Base-by-base conservation (phyloP, 2,113 vertebrate species). In the Coptodon rendalli region DNA sequence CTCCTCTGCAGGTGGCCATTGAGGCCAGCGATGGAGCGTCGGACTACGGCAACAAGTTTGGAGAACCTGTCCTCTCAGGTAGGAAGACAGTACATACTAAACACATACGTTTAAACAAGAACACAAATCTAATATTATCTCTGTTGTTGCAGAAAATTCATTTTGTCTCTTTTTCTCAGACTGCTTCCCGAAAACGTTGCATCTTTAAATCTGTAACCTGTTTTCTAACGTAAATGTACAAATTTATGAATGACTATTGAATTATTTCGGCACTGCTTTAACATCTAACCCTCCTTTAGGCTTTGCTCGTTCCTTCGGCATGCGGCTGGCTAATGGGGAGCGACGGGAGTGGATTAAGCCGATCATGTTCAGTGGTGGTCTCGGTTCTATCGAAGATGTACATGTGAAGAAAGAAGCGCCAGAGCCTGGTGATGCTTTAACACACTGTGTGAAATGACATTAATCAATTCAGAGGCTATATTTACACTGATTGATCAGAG, bases 21-120 rank as follows among this genome's bases (percentile, higher is more conserved):
- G 97, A 98, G 66, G 98, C 98, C 92, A 98, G 98, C n/a, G 92
- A 98, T 3, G 98, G 98, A 2, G 98, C 98, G 7, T 98, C 98
- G 0, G 98, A 99, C 93, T 99, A 99, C 0, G 98, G 98, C 82
- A 99, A 99, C 95, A 99, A 98, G 89, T 98, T 98, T 91, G 98
- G 98, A 40, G 98, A 99, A 38, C 98, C 98, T 2, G 97, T 99
- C 9, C 92, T 99, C 52, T 96, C 97, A 48, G 98, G 98, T 98
- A 59, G 53, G 48, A 17, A 19, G 34, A 48, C 3, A 0, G 2
- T 10, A 43, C 3, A 27, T 9, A 14, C 34, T 14, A 11, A 24
- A 53, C 31, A 16, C 31, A 19, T 1, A 19, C 5, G 17, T 34
- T 29, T 13, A 68, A 66, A 38, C 29, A 17, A 38, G 0, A 6